Evolutionary conservation across 2,888 invertebrate genomes (phyloP), one percentile per base, ranked within the genome.

Genomic region (Chorisops tibialis): DNA sequence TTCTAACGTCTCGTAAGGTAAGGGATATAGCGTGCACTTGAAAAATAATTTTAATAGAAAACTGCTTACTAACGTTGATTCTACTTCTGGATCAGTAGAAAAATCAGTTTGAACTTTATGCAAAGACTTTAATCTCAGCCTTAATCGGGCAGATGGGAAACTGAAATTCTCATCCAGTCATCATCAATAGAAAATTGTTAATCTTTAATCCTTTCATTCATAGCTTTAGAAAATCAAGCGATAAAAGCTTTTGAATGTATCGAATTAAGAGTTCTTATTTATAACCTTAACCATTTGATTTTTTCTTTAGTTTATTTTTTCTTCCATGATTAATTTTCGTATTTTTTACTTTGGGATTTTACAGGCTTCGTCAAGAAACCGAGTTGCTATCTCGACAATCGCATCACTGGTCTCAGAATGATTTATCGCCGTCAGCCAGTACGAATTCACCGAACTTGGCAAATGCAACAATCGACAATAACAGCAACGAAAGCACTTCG

Each of bases 331-430:
- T 52, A 38, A 30, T 51, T 58, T n/a, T n/a, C 37, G 19, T 22
- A 56, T 52, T 47, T 39, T 49, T 51, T n/a, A n/a, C 18, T 14
- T 62, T 63, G n/a, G 16, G 22, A 48, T 3, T 62, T 63, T 67
- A 39, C 62, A 79, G 79, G 71, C 72, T 79, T 70, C 79, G 79
- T 68, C 79, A 79, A 70, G 79, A 79, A 69, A 78, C 78, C 68
- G 79, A 79, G 65, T 68, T 79, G 67, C 63, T 79, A 67, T 79
- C 77, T 63, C 73, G 79, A 48, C 77, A 78, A 67, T 75, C 79
- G 49, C 76, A 75, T 70, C 76, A 77, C 68, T 78, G 78, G 77
- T 78, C 79, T 61, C 77, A 78, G 70, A 78, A 76, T 68, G 79
- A 68, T 59, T 58, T 76, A 69, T 73, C 78, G 65, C 75, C 78